These are phyloP conservation scores for Dendroctonus ponderosae DNA, from an alignment of 1,140 invertebrate species.

Conservation along the genomic window DNA sequence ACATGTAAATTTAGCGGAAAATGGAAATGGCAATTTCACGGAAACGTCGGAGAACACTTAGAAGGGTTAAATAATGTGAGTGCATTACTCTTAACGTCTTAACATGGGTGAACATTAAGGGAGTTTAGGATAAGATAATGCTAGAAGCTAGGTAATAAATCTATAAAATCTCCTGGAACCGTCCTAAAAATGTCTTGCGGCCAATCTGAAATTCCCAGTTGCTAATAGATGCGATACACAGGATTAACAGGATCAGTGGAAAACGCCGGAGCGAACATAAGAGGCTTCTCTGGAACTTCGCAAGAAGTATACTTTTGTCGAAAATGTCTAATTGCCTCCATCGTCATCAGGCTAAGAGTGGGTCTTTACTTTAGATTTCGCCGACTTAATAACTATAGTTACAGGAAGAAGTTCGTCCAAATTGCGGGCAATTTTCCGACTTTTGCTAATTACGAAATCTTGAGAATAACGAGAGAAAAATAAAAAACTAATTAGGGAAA, in stretches of 20 bases:
- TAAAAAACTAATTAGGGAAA: slow-evolving; percentile 29
- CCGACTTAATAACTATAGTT: slow-evolving; percentile 36
- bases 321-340: slow-evolving; percentile 37
- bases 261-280: slow-evolving; percentile 19
- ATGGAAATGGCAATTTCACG: no score
- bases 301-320: slow-evolving; percentile 33
- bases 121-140: slow-evolving; percentile 31
- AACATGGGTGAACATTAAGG: slow-evolving; percentile 21
- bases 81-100: slow-evolving; percentile 28
- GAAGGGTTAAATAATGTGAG: no score
- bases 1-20: no score
- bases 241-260: slow-evolving; percentile 28
- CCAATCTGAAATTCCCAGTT: slow-evolving; percentile 23
- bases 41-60: no score
- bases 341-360: slow-evolving; percentile 27
- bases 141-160: slow-evolving; percentile 20
- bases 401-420: slow-evolving; percentile 32
- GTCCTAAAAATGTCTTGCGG: slow-evolving; percentile 30
- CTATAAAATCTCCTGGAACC: slow-evolving; percentile 15
- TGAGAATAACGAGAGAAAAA: slow-evolving; percentile 21
- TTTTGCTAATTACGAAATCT: slow-evolving; percentile 32
- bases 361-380: slow-evolving; percentile 33
- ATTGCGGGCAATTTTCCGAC: slow-evolving; percentile 27
- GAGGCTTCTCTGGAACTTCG: slow-evolving; percentile 27
- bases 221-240: slow-evolving; percentile 35